A percentile compares a stretch with the other conserved stretches of the same genome.
These are phyloP conservation scores for Hyperoodon ampullatus DNA, from an alignment of 2,113 vertebrate genomes.

Conservation along the genomic window DNA sequence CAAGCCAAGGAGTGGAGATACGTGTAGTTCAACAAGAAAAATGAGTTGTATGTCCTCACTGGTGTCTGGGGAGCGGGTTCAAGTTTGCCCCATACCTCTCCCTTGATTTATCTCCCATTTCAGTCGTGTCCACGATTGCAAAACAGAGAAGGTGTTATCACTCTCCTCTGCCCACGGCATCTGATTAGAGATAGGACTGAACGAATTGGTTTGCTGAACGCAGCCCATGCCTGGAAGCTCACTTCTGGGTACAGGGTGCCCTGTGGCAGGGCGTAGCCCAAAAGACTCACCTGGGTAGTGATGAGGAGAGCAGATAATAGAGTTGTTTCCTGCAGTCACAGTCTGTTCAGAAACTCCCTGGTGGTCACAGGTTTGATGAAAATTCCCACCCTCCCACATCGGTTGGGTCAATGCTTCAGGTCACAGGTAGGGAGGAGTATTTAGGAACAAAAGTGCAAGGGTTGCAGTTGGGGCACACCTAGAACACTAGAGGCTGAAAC, in stretches of 20 bases:
- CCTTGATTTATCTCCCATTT: constrained; percentile 70
- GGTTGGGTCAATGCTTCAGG: constrained; percentile 70
- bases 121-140: constrained; percentile 75
- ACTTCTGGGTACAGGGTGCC: constrained; percentile 47
- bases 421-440: constrained; percentile 74
- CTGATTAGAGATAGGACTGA: constrained; percentile 68
- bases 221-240: constrained; percentile 48
- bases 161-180: constrained; percentile 77
- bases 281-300: neutral
- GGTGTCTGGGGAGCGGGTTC: constrained; percentile 46
- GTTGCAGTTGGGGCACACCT: fast-evolving
- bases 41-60: constrained; percentile 64
- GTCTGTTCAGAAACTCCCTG: constrained; percentile 79
- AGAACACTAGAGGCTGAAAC: neutral
- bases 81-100: constrained; percentile 67
- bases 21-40: constrained; percentile 82
- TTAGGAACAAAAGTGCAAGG: constrained; percentile 42
- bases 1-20: constrained; percentile 69
- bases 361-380: constrained; percentile 80
- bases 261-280: neutral
- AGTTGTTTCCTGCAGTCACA: constrained; percentile 77
- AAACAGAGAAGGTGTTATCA: constrained; percentile 73
- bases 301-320: constrained; percentile 76
- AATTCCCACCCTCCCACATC: constrained; percentile 74
- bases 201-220: constrained; percentile 65